Percentiles rank a stretch among this genome's conserved stretches.
phyloP scores from a whole-genome alignment of 2,888 invertebrate genomes.

The Cheilosia pagana region DNA sequence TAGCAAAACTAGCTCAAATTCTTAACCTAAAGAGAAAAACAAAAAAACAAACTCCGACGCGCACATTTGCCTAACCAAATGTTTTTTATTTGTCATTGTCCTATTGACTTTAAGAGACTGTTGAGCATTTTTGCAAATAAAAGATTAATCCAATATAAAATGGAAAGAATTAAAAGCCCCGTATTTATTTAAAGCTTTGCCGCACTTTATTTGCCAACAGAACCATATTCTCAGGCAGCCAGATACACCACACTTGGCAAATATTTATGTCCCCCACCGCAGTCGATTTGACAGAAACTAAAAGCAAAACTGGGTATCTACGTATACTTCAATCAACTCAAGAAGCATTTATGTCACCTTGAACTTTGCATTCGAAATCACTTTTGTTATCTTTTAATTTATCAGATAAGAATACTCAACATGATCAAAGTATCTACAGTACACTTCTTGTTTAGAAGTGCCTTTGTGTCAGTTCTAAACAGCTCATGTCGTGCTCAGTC shows the following conservation, averaged over 20 bases:
- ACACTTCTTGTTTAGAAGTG: neutral
- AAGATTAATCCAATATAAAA: constrained; percentile 7
- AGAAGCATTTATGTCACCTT: constrained; percentile 30
- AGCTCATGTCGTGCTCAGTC: neutral
- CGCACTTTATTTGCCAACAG: neutral
- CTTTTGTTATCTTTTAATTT: constrained; percentile 2
- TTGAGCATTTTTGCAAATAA: constrained; percentile 10
- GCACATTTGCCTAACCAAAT: too few relatives aligned
- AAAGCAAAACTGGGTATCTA: constrained; percentile 2
- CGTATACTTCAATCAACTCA: neutral
- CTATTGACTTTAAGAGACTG: neutral
- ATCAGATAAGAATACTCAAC: constrained; percentile 13
- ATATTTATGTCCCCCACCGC: constrained; percentile 28
- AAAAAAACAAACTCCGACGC: too few relatives aligned
- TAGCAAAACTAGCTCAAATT: too few relatives aligned
- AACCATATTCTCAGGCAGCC: neutral
- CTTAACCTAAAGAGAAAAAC: too few relatives aligned
- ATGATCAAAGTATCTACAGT: neutral
- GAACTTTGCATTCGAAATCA: constrained; percentile 41
- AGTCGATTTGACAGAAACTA: constrained; percentile 18
- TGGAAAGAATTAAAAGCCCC: constrained; percentile 2
- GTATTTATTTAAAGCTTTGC: constrained; percentile 7
- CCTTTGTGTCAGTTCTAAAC: neutral
- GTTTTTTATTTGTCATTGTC: constrained; percentile 4
- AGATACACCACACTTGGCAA: constrained; percentile 10